Evolutionary conservation across 2,113 vertebrate genomes (phyloP).

Genomic region (Cryptomyrus ogoouensis): DNA sequence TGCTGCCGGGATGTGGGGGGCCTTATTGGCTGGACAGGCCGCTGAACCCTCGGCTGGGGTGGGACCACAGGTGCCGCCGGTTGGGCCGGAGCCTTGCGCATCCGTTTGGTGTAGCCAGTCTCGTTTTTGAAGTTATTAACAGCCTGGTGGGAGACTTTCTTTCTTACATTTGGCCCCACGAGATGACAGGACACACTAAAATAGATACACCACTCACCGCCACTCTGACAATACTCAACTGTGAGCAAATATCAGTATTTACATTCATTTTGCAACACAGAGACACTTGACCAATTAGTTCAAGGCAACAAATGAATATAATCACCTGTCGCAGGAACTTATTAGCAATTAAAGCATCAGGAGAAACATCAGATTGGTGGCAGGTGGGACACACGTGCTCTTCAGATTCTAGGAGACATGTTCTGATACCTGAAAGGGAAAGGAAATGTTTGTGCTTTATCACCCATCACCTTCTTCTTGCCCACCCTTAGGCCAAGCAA

Average conservation of each 20-base stretch:
- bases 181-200: background rate
- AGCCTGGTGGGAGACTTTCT: constrained; percentile 57
- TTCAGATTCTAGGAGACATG: constrained; percentile 86
- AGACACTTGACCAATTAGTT: background rate
- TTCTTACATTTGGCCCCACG: background rate
- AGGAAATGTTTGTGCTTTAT: background rate
- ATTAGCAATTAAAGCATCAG: constrained; percentile 89
- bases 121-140: constrained; percentile 95
- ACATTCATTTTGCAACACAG: background rate
- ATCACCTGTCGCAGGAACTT: constrained; percentile 93
- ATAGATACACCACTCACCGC: background rate
- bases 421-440: constrained; percentile 77
- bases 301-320: rapidly evolving
- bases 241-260: background rate
- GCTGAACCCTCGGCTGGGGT: constrained; percentile 51
- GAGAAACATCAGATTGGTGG: constrained; percentile 83
- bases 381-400: constrained; percentile 89
- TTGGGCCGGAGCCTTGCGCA: constrained; percentile 51
- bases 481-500: background rate
- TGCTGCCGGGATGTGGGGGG: constrained; percentile 68
- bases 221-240: background rate
- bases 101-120: constrained; percentile 69
- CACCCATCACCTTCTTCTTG: background rate
- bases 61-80: constrained; percentile 51
- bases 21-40: constrained; percentile 58